These are phyloP conservation scores for Nymphalis c-album DNA, from an alignment of 2,888 invertebrate species.

Conservation along the genomic window DNA sequence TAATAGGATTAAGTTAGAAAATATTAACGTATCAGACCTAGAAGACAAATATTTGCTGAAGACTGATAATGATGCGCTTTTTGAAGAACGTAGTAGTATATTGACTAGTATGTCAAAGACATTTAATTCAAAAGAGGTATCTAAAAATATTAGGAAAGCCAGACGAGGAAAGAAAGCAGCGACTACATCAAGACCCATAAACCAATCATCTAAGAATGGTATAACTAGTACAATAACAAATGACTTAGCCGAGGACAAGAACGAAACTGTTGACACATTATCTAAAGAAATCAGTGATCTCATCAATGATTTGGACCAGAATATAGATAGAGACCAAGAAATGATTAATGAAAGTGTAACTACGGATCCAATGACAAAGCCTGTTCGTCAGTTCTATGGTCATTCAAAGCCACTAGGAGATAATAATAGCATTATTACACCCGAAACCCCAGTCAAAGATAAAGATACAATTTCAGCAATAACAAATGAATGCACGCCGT, in stretches of 20 bases:
- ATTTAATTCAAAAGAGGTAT: conserved; percentile 76
- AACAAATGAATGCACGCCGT: conserved; percentile 64
- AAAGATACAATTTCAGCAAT: conserved; percentile 54
- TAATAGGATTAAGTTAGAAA: conserved; percentile 76
- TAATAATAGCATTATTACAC: conserved; percentile 59
- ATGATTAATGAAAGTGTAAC: conserved; percentile 45
- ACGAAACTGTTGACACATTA: conserved; percentile 70
- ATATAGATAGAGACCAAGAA: conserved; percentile 65
- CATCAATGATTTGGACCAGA: conserved; percentile 71
- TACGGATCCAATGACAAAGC: conserved; percentile 59
- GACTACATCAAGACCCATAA: conserved; percentile 50
- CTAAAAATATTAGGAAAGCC: conserved; percentile 75
- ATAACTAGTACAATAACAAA: conserved; percentile 51
- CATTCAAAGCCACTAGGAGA: conserved; percentile 64
- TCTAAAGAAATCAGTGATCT: conserved; percentile 76
- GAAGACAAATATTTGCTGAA: conserved; percentile 82
- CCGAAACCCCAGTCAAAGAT: conserved; percentile 70
- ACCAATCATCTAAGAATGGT: conserved; percentile 43
- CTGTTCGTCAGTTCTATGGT: conserved; percentile 67
- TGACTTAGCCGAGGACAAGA: conserved; percentile 61
- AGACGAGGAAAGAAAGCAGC: conserved; percentile 73
- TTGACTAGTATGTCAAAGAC: conserved; percentile 79
- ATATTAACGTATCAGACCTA: conserved; percentile 76
- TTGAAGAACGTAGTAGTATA: conserved; percentile 76
- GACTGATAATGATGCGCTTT: conserved; percentile 82